These are phyloP conservation scores for Ips nitidus DNA, from an alignment of 1,140 invertebrate species.

Conservation along the genomic window DNA sequence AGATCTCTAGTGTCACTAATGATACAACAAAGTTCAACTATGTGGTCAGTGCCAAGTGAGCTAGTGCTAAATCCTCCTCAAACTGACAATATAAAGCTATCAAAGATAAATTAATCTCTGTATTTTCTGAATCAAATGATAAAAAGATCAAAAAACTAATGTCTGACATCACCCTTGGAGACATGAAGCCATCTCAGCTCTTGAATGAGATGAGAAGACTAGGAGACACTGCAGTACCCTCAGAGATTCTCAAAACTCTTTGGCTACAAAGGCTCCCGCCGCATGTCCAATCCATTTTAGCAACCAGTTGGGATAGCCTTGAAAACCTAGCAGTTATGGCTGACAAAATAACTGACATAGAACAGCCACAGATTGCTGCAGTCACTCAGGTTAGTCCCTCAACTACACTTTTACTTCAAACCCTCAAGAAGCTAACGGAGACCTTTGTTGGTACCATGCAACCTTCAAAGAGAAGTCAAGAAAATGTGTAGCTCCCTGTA, in stretches of 20 bases:
- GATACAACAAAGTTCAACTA: background rate
- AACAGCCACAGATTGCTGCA: too few species aligned
- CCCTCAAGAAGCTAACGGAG: background rate
- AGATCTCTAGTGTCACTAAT: background rate
- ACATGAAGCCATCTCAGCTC: background rate
- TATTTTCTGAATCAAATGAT: background rate
- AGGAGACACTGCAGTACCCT: background rate
- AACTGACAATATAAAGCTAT: background rate
- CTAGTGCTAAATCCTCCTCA: background rate
- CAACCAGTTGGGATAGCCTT: background rate
- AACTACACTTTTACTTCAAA: background rate
- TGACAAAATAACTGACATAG: background rate
- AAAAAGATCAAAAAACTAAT: background rate
- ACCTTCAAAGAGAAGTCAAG: background rate
- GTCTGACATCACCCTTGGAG: background rate
- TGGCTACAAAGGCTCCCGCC: background rate
- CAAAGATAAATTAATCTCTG: background rate
- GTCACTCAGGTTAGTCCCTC: background rate
- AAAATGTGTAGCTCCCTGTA: background rate
- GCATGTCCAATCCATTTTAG: background rate
- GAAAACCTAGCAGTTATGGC: background rate
- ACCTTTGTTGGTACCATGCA: background rate
- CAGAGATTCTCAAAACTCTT: background rate
- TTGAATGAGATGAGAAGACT: slow-evolving; percentile 1
- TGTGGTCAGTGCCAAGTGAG: background rate